These are phyloP conservation scores for Gobio gobio DNA, from an alignment of 2,113 vertebrate species.

Conservation along the genomic window DNA sequence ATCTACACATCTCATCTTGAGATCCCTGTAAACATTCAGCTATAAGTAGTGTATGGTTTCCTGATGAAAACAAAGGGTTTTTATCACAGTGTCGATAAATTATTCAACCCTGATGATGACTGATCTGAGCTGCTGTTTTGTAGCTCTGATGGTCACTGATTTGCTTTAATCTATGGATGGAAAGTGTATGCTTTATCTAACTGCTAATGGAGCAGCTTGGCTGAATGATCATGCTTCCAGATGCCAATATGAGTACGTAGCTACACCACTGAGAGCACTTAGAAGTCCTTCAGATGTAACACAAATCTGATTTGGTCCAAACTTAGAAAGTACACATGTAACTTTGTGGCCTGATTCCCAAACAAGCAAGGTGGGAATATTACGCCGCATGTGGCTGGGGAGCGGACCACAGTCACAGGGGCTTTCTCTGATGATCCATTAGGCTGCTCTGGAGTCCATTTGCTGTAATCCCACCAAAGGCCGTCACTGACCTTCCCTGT, in stretches of 20 bases:
- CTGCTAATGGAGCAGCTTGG: constrained; percentile 62
- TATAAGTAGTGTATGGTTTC: background rate
- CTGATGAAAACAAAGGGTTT: background rate
- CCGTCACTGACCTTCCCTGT: background rate
- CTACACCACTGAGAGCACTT: constrained; percentile 59
- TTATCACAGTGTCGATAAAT: constrained; percentile 20
- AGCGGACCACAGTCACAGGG: background rate
- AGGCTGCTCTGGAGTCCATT: constrained; percentile 37
- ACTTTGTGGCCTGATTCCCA: background rate
- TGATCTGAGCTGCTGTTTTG: background rate
- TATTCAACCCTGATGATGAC: constrained; percentile 9
- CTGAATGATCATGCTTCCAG: constrained; percentile 59
- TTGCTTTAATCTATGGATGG: constrained; percentile 12
- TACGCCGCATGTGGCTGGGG: background rate
- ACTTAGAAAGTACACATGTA: constrained; percentile 51
- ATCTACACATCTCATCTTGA: background rate
- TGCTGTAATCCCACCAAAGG: constrained; percentile 35
- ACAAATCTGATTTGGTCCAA: constrained; percentile 60
- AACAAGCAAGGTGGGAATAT: constrained; percentile 11
- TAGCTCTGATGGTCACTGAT: background rate
- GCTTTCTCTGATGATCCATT: constrained; percentile 34
- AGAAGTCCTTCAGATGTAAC: constrained; percentile 63
- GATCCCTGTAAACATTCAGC: background rate
- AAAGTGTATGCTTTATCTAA: constrained; percentile 29
- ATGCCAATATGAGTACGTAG: constrained; percentile 63